Evolutionary conservation across 2,797 vertebrate species (phyloP), one percentile per base, ranked within the genome.

Genomic region (Euphonia xanthogaster): DNA sequence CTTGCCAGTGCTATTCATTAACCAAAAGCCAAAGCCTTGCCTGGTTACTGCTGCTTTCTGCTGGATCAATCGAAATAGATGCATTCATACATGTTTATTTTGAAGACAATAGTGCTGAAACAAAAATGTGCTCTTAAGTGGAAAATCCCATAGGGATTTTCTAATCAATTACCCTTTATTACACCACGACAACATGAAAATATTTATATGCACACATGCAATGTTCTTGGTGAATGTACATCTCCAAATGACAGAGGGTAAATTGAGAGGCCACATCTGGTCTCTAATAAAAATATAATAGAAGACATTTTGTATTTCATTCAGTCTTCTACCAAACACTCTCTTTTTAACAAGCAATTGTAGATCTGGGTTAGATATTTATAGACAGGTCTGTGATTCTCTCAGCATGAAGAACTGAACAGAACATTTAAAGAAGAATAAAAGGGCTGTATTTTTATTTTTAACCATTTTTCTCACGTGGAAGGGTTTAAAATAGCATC

Each of bases 301-400:
- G 82, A 91, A 94, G 77, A 53, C 67, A 19, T 91, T 90, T 90
- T 90, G 86, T 71, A 10, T 88, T 86, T 92, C 77, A 93, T 96
- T 97, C 86, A 87, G 20, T 92, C 95, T 96, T 97, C 94, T 83
- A 72, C 73, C 72, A 73, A 68, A 91, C 67, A 81, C 61, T 31
- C 86, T 85, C 90, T 88, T 89, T 96, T 93, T 87, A 96, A 95
- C 78, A 94, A 85, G 61, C 94, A 80, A 79, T 94, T 91, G 48
- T 82, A 88, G 91, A 98, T 97, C 96, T 98, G 95, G 97, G 97
- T 97, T 98, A 97, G 97, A 97, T 98, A 97, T 97, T 98, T 96
- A 97, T 98, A 98, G 96, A 93, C 6, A 39, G 95, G 88, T 95
- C 97, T 85, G 67, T 70, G 67, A 90, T 94, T 96, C 92, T 92